phyloP scores from a whole-genome alignment of 2,113 vertebrate genomes.

The rat (Rattus norvegicus) region DNA sequence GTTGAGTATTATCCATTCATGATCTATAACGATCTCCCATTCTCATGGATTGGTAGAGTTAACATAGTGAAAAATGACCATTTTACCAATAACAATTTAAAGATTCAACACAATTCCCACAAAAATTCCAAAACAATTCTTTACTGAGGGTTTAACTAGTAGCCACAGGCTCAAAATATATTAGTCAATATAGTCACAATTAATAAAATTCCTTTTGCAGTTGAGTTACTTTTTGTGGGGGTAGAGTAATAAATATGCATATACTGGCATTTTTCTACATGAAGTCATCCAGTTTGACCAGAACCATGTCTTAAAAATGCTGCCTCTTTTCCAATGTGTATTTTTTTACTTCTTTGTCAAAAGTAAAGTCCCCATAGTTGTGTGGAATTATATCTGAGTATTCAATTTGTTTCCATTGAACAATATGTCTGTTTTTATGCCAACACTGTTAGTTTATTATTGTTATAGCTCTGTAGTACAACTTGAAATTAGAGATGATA shows the following conservation, averaged over 20 bases:
- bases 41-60: not conserved
- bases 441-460: not conserved
- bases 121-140: not conserved
- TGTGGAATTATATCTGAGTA: too few species aligned
- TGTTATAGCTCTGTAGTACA: not conserved
- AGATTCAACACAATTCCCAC: not conserved
- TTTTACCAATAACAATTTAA: not conserved
- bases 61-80: not conserved
- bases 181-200: not conserved
- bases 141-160: not conserved
- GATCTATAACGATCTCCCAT: not conserved
- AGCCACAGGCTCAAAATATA: not conserved
- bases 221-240: not conserved
- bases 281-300: not conserved
- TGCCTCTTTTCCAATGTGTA: not conserved
- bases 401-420: too few species aligned
- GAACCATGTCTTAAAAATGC: not conserved
- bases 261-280: not conserved
- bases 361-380: not conserved
- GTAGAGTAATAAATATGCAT: not conserved
- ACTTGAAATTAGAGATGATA: not conserved
- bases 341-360: not conserved
- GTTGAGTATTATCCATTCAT: not conserved
- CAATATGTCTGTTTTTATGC: too few species aligned
- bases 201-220: not conserved